Evolutionary conservation across 2,888 invertebrate genomes (phyloP).

Genomic region (Saturnia japonica): DNA sequence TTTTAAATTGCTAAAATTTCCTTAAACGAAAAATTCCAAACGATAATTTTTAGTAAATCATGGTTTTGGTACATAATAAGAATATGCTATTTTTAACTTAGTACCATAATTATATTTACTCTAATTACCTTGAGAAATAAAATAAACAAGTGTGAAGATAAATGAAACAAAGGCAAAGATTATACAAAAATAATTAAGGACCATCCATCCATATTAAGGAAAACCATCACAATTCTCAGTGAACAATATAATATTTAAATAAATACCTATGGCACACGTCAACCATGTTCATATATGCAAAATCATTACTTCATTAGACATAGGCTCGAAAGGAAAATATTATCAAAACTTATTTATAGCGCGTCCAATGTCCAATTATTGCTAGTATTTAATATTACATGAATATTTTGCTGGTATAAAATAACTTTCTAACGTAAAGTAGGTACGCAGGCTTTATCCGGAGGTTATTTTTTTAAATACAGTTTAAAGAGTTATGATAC

Average conservation of each 20-base stretch:
- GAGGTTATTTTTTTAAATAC: no score
- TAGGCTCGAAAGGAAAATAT: constrained; percentile 16
- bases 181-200: background rate
- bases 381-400: background rate
- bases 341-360: constrained; percentile 13
- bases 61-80: no score
- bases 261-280: background rate
- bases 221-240: constrained; percentile 8
- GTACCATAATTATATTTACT: no score
- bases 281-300: background rate
- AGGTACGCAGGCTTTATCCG: no score
- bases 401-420: no score
- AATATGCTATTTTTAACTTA: no score
- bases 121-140: no score
- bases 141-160: background rate
- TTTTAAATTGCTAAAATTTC: background rate
- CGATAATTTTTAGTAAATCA: background rate
- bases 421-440: no score
- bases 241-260: background rate
- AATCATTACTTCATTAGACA: constrained; percentile 2
- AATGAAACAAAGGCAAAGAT: background rate
- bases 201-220: constrained; percentile 10
- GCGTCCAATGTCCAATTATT: background rate
- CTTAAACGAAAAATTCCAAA: background rate
- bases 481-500: no score